Base-by-base conservation (phyloP, 1,140 invertebrate species). In the Meloidogyne hapla region DNA sequence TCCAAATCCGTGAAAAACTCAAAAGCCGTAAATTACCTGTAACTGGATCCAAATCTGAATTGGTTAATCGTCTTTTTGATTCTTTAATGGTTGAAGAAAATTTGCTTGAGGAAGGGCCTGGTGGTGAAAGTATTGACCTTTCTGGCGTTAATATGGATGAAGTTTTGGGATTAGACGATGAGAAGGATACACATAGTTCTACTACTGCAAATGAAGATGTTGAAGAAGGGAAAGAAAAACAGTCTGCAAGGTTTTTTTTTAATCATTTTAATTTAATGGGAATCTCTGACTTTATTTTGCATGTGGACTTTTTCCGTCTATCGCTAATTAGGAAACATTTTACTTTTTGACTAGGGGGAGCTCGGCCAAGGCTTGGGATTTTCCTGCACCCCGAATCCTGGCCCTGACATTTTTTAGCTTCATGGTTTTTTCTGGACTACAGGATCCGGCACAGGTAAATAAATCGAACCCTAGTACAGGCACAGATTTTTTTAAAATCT, bases 1-100 rank as follows among this genome's bases (percentile, higher is more conserved):
- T 61, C 10, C 80, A 82, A 38, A 33, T 80, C 9, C 82, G 74
- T 18, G 79, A 80, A 38, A 81, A 82, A 65, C 63, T 80, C 48
- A 80, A 80, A 67, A 42, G 56, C 18, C 48, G 75, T 21, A 78
- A 69, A 33, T 45, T 80, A n/a, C 56, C 69, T 13, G 62, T 56
- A 1, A 72, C 61, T 69, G 79, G 79, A 25, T 81, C 79, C 3
- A 80, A 80, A 48, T 26, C 62, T 38, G 79, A 82, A 6, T 62
- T 80, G 18, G 61, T 80, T 12, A 74, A 28, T 28, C 79, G 79
- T 72, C 69, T 80, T 18, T 62, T 66, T 69, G 79, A 80, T 21
- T 62, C 61, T 40, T 21, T 80, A 21, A 15, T 83, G 42, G 80
- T 38, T 15, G 79, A 80, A 42, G 79, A 80, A 61, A 82, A 79